These are phyloP conservation scores for Trachelus tabidus DNA, from an alignment of 2,888 invertebrate species.

Conservation along the genomic window DNA sequence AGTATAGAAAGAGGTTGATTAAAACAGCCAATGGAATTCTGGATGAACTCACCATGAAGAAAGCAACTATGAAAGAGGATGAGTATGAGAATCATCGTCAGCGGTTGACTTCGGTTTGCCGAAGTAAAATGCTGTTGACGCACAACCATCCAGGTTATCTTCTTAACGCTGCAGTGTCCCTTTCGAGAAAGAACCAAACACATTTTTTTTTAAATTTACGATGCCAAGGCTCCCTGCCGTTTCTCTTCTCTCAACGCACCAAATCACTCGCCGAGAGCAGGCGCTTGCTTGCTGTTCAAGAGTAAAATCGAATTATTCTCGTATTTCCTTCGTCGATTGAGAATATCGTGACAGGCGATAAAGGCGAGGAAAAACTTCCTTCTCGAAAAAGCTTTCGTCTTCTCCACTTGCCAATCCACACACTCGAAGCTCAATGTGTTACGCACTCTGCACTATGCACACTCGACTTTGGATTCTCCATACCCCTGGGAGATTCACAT, in stretches of 20 bases:
- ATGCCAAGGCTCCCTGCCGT: neutral
- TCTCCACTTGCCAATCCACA: neutral
- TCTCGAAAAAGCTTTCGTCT: neutral
- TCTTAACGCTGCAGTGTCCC: neutral
- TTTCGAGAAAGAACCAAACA: neutral
- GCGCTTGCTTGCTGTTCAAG: neutral
- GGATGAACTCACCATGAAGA: conserved; percentile 47
- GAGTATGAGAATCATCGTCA: conserved; percentile 49
- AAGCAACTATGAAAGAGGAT: conserved; percentile 38
- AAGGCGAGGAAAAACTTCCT: neutral
- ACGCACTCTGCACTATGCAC: neutral
- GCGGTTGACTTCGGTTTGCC: conserved; percentile 25
- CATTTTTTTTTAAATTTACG: neutral
- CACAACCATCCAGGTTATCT: neutral
- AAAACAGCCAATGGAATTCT: conserved; percentile 9
- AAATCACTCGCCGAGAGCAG: neutral
- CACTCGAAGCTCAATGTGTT: neutral
- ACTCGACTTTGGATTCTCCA: neutral
- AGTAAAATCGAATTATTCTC: neutral
- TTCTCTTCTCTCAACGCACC: neutral
- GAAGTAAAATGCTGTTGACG: neutral
- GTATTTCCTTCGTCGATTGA: neutral
- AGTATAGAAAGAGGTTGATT: neutral
- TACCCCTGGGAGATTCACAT: neutral
- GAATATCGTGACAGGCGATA: neutral